Conservation (phyloP, 2,888 invertebrate genomes). For the Drosophila barbarae region DNA sequence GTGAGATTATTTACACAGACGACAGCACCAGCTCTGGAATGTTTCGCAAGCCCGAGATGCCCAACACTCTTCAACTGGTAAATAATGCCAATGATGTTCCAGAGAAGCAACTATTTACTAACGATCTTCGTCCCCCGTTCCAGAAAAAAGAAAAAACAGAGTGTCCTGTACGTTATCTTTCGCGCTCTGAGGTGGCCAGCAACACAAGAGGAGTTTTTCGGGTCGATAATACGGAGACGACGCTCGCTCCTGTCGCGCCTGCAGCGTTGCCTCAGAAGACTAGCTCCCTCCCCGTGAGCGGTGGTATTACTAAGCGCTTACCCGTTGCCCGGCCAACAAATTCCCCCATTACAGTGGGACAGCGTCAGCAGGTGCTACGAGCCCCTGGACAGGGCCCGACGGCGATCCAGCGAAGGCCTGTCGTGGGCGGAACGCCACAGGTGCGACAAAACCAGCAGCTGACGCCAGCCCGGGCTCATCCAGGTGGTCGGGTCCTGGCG, state of each 20-base stretch:
- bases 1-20: constrained; percentile 79
- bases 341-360: constrained; percentile 47
- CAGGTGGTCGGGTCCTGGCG: constrained; percentile 27
- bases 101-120: not conserved
- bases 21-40: constrained; percentile 77
- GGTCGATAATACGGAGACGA: constrained; percentile 46
- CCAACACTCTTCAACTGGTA: constrained; percentile 68
- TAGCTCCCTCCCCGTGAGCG: not conserved
- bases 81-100: constrained; percentile 27
- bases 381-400: constrained; percentile 46
- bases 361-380: constrained; percentile 59
- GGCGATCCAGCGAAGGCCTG: constrained; percentile 61
- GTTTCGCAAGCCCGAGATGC: constrained; percentile 76
- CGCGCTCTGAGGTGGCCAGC: constrained; percentile 75
- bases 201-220: constrained; percentile 78
- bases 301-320: constrained; percentile 42
- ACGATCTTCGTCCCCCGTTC: constrained; percentile 3
- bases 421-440: constrained; percentile 27
- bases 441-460: constrained; percentile 14
- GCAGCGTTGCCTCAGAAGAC: constrained; percentile 17
- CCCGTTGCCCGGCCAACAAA: constrained; percentile 34
- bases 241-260: constrained; percentile 10
- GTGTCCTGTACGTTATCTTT: constrained; percentile 78
- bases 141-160: constrained; percentile 76
- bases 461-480: constrained; percentile 12